These are phyloP conservation scores for Coboldia fuscipes DNA, from an alignment of 1,140 invertebrate species.

Conservation along the genomic window DNA sequence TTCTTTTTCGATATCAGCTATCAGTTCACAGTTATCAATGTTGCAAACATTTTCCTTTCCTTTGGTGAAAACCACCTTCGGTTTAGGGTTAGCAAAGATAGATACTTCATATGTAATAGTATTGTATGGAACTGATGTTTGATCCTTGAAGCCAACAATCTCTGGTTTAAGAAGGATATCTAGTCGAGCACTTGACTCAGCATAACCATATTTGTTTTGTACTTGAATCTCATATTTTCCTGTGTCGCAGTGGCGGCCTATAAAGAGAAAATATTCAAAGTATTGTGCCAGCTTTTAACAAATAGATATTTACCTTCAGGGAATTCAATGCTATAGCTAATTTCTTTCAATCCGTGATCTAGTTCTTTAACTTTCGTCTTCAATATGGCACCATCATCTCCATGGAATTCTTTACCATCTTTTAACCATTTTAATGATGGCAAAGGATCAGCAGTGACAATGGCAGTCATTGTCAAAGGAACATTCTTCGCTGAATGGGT, in stretches of 20 bases:
- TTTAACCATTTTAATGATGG: slow-evolving; percentile 30
- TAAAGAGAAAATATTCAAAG: slow-evolving; percentile 4
- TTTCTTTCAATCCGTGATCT: slow-evolving; percentile 51
- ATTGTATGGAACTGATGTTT: slow-evolving; percentile 47
- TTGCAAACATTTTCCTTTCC: slow-evolving; percentile 20
- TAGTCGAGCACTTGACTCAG: slow-evolving; percentile 40
- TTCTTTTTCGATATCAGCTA: slow-evolving; percentile 18
- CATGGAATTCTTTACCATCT: slow-evolving; percentile 24
- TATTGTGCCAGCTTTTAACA: slow-evolving; percentile 1
- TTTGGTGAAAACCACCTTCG: slow-evolving; percentile 48
- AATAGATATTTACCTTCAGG: slow-evolving; percentile 25
- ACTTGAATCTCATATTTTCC: slow-evolving; percentile 61
- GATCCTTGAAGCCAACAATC: slow-evolving; percentile 47
- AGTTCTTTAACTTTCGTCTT: slow-evolving; percentile 35
- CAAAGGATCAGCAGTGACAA: slow-evolving; percentile 61
- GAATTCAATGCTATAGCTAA: slow-evolving; percentile 43
- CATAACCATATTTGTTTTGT: slow-evolving; percentile 54
- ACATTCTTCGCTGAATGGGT: slow-evolving; percentile 31
- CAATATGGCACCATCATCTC: slow-evolving; percentile 17
- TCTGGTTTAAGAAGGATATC: slow-evolving; percentile 53
- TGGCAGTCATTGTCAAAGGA: slow-evolving; percentile 52
- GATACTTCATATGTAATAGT: slow-evolving; percentile 43
- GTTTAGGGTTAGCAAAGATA: slow-evolving; percentile 55
- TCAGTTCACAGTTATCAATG: slow-evolving; percentile 19
- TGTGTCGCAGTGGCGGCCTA: slow-evolving; percentile 46